Evolutionary conservation across 2,888 invertebrate genomes (phyloP).

Genomic region (Rutpela maculata): DNA sequence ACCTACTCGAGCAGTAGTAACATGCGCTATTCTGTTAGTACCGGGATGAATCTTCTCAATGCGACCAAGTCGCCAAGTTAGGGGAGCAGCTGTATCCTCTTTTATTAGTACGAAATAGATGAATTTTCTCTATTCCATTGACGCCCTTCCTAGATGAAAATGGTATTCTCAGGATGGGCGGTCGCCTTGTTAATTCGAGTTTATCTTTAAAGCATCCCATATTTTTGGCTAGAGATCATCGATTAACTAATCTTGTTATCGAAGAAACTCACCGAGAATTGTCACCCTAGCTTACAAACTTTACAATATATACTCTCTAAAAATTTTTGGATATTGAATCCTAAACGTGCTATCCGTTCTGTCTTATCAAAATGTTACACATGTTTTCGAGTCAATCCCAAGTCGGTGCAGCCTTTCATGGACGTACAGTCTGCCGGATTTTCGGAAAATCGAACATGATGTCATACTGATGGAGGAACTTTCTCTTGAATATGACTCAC

Average conservation of each 20-base stretch:
- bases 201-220: constrained; percentile 27
- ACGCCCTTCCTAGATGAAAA: constrained; percentile 44
- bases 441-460: not conserved
- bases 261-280: not conserved
- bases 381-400: no score
- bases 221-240: constrained; percentile 1
- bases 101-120: no score
- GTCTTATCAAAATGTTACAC: not conserved
- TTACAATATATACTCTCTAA: not conserved
- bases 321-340: not conserved
- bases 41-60: no score
- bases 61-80: no score
- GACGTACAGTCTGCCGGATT: constrained; percentile 31
- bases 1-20: no score
- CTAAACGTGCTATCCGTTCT: not conserved
- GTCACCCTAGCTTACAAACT: not conserved
- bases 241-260: constrained; percentile 6
- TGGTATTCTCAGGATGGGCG: constrained; percentile 47
- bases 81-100: no score
- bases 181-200: constrained; percentile 40
- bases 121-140: no score
- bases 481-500: constrained; percentile 40
- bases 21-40: no score
- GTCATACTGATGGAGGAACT: constrained; percentile 2
- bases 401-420: no score